phyloP scores from a whole-genome alignment of 1,140 invertebrate species.

The Rhizoglyphus robini region DNA sequence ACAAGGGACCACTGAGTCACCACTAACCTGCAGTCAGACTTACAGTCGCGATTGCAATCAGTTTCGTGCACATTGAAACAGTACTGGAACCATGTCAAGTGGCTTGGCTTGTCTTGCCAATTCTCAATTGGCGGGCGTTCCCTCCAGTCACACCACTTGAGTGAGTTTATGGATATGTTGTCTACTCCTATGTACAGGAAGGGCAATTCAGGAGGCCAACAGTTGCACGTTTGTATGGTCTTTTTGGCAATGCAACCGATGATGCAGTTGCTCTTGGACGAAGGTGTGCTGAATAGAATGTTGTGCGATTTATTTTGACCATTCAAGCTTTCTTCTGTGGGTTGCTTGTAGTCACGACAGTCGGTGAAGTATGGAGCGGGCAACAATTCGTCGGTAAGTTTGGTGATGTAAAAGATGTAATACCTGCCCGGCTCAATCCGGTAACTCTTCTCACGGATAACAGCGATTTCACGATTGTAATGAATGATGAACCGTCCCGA shows the following conservation, averaged over 20 bases:
- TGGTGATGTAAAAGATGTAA: constrained; percentile 18
- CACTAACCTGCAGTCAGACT: constrained; percentile 16
- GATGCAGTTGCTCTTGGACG: constrained; percentile 9
- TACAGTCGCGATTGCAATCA: constrained; percentile 10
- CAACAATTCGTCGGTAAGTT: constrained; percentile 9
- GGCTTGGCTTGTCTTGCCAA: background rate
- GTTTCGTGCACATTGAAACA: constrained; percentile 16
- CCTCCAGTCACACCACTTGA: constrained; percentile 17
- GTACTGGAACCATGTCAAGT: constrained; percentile 17
- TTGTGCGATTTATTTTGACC: background rate
- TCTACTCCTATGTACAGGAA: background rate
- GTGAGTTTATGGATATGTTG: background rate
- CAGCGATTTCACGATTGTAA: constrained; percentile 8
- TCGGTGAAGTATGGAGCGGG: constrained; percentile 5
- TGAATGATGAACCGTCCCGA: constrained; percentile 17
- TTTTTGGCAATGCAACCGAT: constrained; percentile 14
- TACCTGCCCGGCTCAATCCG: constrained; percentile 12
- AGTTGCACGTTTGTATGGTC: constrained; percentile 14
- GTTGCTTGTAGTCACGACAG: constrained; percentile 1
- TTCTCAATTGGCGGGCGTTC: background rate
- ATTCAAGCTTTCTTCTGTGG: background rate
- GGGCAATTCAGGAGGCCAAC: constrained; percentile 20
- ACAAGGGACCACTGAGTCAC: too few species aligned
- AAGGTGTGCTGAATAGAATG: background rate
- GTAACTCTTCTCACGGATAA: constrained; percentile 11